A percentile compares a stretch with the other conserved stretches of the same genome.
These are phyloP conservation scores for Philonicus albiceps DNA, from an alignment of 2,888 invertebrate genomes.

Conservation along the genomic window DNA sequence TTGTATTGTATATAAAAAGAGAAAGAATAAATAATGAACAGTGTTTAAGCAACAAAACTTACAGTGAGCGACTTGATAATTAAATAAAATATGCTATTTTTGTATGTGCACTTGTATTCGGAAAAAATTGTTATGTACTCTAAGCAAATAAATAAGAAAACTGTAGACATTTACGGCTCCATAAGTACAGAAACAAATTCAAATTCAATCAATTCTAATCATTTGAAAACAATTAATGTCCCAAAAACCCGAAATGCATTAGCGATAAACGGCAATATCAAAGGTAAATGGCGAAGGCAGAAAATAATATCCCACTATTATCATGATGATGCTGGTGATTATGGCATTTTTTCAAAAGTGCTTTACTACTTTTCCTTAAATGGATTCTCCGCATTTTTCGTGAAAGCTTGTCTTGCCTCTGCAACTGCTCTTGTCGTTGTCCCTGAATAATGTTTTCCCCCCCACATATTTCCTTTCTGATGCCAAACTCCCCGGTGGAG, in stretches of 20 bases:
- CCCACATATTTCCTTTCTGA: background rate
- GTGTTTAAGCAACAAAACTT: background rate
- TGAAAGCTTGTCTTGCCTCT: background rate
- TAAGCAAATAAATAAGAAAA: background rate
- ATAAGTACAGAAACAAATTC: background rate
- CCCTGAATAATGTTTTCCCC: background rate
- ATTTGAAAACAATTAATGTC: background rate
- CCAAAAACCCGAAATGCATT: background rate
- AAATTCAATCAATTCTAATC: background rate
- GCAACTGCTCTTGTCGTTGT: constrained; percentile 1
- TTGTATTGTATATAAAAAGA: no score
- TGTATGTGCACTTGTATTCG: no score
- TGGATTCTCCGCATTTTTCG: constrained; percentile 11
- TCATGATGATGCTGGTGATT: background rate
- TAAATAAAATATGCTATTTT: no score
- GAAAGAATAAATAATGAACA: no score
- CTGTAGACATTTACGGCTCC: background rate
- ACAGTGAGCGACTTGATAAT: background rate
- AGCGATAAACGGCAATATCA: background rate
- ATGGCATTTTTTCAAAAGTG: background rate
- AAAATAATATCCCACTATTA: background rate
- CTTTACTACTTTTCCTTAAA: constrained; percentile 10
- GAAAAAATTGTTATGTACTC: background rate
- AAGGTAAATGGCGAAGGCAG: background rate
- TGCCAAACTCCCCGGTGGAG: background rate